Evolutionary conservation across 2,888 invertebrate genomes (phyloP).

Genomic region (Sesia bembeciformis): DNA sequence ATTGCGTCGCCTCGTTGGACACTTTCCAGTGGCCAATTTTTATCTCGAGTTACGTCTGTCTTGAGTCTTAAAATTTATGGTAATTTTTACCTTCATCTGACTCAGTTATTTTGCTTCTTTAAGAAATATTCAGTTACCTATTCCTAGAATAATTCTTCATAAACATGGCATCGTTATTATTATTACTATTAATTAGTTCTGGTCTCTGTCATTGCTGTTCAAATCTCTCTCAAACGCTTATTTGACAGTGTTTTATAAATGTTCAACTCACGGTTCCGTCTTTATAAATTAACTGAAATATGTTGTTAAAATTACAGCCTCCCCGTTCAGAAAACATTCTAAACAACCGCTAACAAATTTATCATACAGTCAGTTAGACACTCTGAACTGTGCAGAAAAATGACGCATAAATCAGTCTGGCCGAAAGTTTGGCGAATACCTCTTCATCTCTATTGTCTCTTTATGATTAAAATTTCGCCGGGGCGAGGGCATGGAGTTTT

Average conservation of each 20-base stretch:
- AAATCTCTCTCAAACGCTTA: no score
- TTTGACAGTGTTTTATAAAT: no score
- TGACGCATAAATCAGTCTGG: conserved; percentile 37
- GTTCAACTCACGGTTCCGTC: no score
- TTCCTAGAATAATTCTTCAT: background rate
- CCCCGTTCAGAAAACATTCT: conserved; percentile 5
- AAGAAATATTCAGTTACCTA: background rate
- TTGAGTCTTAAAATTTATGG: conserved; percentile 23
- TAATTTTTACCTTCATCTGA: conserved; percentile 17
- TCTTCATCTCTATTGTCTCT: conserved; percentile 53
- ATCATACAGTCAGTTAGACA: conserved; percentile 14
- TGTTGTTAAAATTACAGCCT: no score
- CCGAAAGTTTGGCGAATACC: conserved; percentile 41
- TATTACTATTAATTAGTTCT: no score
- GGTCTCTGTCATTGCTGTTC: no score
- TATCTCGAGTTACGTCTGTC: conserved; percentile 26
- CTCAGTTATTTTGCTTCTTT: background rate
- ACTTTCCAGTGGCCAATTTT: conserved; percentile 37
- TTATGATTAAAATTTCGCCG: conserved; percentile 57
- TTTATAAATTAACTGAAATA: no score
- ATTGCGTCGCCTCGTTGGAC: conserved; percentile 27
- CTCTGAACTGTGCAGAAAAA: conserved; percentile 22
- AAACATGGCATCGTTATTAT: no score
- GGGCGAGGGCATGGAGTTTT: conserved; percentile 43
- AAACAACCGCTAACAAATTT: conserved; percentile 22